These are phyloP conservation scores for Sander vitreus DNA, from an alignment of 2,113 vertebrate species.

Conservation along the genomic window DNA sequence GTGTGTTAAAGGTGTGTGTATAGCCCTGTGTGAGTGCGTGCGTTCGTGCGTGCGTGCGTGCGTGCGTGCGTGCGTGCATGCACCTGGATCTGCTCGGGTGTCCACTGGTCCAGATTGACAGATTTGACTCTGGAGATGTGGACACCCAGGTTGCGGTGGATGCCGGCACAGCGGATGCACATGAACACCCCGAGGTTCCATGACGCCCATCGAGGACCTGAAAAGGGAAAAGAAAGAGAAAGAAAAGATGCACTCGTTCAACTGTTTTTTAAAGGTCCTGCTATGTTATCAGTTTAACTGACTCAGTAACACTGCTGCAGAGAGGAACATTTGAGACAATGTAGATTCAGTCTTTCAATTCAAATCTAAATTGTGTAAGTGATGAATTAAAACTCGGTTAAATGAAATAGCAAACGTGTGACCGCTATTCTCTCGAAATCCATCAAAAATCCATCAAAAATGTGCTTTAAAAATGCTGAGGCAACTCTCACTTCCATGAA, in stretches of 20 bases:
- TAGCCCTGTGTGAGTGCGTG: background rate
- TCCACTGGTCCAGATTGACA: slow-evolving; percentile 99
- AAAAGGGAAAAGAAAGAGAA: background rate
- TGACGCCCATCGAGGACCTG: slow-evolving; percentile 98
- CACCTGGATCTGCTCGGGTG: slow-evolving; percentile 98
- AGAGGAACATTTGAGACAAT: background rate
- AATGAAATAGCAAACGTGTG: background rate
- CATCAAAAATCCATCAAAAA: slow-evolving; percentile 19
- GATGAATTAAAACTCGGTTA: background rate
- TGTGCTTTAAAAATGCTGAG: background rate
- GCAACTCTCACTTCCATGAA: background rate
- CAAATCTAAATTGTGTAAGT: background rate
- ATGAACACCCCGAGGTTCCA: slow-evolving; percentile 99
- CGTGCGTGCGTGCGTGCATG: background rate
- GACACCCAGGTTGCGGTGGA: slow-evolving; percentile 98
- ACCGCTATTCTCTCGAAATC: background rate
- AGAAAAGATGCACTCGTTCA: background rate
- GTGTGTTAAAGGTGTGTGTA: background rate
- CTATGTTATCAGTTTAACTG: background rate
- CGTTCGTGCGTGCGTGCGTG: background rate
- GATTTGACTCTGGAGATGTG: slow-evolving; percentile 99
- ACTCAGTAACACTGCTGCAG: background rate
- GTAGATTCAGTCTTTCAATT: background rate
- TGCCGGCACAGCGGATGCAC: slow-evolving; percentile 98
- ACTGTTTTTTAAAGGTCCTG: background rate